Conservation (phyloP, 2,113 vertebrate genomes). For the Ondatra zibethicus region DNA sequence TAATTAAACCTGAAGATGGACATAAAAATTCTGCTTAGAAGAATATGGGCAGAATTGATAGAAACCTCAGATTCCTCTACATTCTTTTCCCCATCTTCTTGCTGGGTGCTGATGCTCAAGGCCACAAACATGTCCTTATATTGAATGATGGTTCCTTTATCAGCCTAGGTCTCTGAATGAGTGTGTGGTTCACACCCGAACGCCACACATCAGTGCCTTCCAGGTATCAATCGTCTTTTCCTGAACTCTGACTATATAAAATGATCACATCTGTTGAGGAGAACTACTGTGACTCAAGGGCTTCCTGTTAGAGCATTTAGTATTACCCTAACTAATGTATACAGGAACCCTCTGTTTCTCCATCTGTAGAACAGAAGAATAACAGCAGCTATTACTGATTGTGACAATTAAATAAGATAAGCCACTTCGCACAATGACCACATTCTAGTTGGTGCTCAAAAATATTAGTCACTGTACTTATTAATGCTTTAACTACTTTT, state of each 20-base stretch:
- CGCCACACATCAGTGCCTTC: neutral
- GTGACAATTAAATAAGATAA: neutral
- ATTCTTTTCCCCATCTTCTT: neutral
- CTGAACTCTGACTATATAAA: neutral
- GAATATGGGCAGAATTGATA: neutral
- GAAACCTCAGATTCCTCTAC: neutral
- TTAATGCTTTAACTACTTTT: neutral
- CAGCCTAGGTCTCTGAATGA: neutral
- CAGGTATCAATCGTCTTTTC: neutral
- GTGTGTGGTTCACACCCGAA: neutral
- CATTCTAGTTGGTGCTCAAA: neutral
- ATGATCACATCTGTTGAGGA: neutral
- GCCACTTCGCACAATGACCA: neutral
- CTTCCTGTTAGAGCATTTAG: neutral
- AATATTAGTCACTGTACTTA: neutral
- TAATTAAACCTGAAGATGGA: slow-evolving; percentile 23
- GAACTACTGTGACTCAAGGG: neutral
- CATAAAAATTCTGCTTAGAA: neutral
- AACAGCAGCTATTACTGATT: neutral
- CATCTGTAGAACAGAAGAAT: neutral
- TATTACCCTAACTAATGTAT: neutral
- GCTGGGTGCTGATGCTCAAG: neutral
- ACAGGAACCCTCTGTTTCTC: neutral
- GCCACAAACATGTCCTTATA: accelerated
- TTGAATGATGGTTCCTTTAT: neutral